A percentile compares a stretch with the other conserved stretches of the same genome.
These are phyloP conservation scores for Neodiprion lecontei DNA, from an alignment of 1,140 invertebrate genomes.

Conservation along the genomic window DNA sequence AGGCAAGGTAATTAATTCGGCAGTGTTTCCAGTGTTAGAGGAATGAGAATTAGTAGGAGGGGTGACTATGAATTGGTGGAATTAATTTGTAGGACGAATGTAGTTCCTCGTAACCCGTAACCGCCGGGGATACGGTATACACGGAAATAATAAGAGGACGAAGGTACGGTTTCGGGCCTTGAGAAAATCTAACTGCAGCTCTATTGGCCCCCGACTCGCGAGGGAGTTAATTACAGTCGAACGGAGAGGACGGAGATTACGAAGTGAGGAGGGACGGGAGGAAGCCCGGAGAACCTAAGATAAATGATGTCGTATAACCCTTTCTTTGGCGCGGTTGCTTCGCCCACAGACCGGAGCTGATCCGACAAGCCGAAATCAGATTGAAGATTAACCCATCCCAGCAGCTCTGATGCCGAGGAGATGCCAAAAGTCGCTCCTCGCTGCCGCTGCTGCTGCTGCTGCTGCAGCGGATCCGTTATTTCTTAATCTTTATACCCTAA, in stretches of 20 bases:
- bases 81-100: neutral
- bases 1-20: too few relatives aligned
- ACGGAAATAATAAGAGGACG: too few relatives aligned
- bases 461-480: too few relatives aligned
- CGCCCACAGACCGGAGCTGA: neutral
- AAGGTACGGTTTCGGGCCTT: too few relatives aligned
- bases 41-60: neutral
- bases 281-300: slow-evolving; percentile 16
- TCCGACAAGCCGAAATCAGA: slow-evolving; percentile 1
- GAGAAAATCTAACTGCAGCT: neutral
- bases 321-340: slow-evolving; percentile 12
- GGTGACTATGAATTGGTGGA: slow-evolving; percentile 2
- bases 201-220: slow-evolving; percentile 27
- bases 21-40: neutral
- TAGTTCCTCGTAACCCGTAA: neutral
- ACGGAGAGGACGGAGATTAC: slow-evolving; percentile 18
- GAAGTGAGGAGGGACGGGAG: neutral
- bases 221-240: slow-evolving; percentile 37
- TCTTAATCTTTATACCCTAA: too few relatives aligned
- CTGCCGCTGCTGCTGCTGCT: too few relatives aligned
- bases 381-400: neutral
- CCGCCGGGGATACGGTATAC: too few relatives aligned
- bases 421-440: too few relatives aligned
- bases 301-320: slow-evolving; percentile 19
- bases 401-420: neutral